Base-by-base conservation (phyloP, 2,113 vertebrate species). In the Neogobius melanostomus region DNA sequence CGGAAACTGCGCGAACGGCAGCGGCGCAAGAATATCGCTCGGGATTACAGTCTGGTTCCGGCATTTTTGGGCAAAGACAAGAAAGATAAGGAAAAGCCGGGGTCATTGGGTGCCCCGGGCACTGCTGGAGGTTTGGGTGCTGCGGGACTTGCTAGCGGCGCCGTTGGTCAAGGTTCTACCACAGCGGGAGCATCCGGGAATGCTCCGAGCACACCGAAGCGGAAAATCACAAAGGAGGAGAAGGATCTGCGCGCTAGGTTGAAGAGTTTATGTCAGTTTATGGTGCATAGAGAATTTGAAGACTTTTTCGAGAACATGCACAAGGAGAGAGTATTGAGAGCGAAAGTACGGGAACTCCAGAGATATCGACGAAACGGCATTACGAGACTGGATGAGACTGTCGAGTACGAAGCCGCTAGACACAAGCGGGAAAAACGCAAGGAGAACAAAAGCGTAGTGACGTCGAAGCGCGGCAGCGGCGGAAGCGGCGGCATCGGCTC, bases 301-400 rank as follows among this genome's bases (percentile, higher is more conserved):
- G 98, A 99, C 49, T 94, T 98, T 67, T 98, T 99, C 0, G 97
- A 99, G 81, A 98, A 95, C 86, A 95, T 98, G 93, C 95, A 98
- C 77, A 98, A 97, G 60, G 98, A 99, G 79, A 95, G 95, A 11
- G 50, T 93, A 71, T 92, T 99, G 8, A 91, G 97, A 9, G 93
- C 95, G 4, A 98, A 98, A 80, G 96, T 99, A 51, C 92, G 98
- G 0, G 97, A 99, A 81, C 93, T 99, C 81, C 98, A 99, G 87
- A 91, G 98, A 8, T 99, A 98, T 52, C 95, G 96, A 4, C 94
- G 97, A 14, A 98, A 98, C 0, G 98, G 98, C 60, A 97, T 99
- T 90, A 93, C 94, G 11, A 95, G 94, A 59, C 93, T 98, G 88
- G 97, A 99, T 1, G 97, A 99, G 86, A 95, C 97, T 0, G 95